phyloP scores from a whole-genome alignment of 2,113 vertebrate species.

The Apteryx mantelli region DNA sequence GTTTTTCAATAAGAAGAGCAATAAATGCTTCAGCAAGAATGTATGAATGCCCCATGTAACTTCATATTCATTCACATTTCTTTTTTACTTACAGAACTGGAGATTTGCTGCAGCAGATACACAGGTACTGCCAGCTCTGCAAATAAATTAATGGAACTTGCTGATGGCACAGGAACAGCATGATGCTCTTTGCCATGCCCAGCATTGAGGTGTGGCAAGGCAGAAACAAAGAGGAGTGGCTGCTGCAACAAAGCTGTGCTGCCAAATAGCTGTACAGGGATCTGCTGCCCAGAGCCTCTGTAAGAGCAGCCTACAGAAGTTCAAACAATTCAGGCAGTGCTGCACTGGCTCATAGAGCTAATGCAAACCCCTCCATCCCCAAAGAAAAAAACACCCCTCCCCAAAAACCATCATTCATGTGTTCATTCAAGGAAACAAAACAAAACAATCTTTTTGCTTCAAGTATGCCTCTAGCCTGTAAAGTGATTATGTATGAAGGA shows the following conservation, averaged over 20 bases:
- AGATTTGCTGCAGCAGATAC: not conserved
- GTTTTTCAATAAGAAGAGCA: not conserved
- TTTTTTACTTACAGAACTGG: not conserved
- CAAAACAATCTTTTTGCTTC: not conserved
- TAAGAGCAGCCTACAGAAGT: not conserved
- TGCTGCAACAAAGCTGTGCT: constrained; percentile 2
- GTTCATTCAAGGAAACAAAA: constrained; percentile 1
- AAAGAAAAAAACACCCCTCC: not conserved
- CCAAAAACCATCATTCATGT: not conserved
- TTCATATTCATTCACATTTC: not conserved
- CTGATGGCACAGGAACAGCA: not conserved
- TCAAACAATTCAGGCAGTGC: constrained; percentile 28
- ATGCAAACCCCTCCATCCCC: not conserved
- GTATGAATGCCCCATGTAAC: not conserved
- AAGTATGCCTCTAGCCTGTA: not conserved
- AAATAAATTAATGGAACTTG: not conserved
- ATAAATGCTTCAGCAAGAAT: not conserved
- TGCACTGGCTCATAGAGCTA: not conserved
- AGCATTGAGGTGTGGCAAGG: not conserved
- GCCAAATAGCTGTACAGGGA: constrained; percentile 12
- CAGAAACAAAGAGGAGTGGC: constrained; percentile 19
- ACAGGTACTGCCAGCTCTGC: constrained; percentile 13
- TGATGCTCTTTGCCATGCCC: not conserved
- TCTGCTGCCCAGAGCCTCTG: not conserved
- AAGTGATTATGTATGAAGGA: constrained; percentile 60